Evolutionary conservation across 2,797 vertebrate species (phyloP).

Genomic region (Schizothorax lantsangensis): DNA sequence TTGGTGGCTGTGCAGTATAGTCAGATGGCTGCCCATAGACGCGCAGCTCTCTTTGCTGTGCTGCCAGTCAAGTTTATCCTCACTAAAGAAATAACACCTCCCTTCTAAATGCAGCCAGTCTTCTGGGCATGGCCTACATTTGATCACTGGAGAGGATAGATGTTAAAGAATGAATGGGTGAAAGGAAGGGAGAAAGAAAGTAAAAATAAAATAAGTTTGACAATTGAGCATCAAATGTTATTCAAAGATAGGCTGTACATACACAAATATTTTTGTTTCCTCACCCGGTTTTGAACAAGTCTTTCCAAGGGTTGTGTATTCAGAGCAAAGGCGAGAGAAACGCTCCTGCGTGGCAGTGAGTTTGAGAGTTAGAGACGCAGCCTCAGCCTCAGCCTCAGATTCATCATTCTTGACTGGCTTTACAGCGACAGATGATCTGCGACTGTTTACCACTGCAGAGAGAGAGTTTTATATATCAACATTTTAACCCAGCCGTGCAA

Average conservation of each 20-base stretch:
- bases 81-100: conserved; percentile 69
- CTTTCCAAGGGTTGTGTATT: conserved; percentile 61
- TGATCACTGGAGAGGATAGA: conserved; percentile 50
- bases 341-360: conserved; percentile 55
- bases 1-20: conserved; percentile 63
- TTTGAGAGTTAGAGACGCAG: conserved; percentile 50
- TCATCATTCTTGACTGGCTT: background rate
- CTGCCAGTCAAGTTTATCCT: conserved; percentile 66
- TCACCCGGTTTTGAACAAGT: conserved; percentile 67
- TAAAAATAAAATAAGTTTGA: background rate
- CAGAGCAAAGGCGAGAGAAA: conserved; percentile 60
- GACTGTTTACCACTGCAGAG: conserved; percentile 67
- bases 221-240: background rate
- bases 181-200: background rate
- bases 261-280: background rate
- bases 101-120: conserved; percentile 59
- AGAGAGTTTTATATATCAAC: conserved; percentile 39
- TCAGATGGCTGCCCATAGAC: conserved; percentile 61
- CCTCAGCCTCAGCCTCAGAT: conserved; percentile 17
- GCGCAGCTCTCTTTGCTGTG: conserved; percentile 63
- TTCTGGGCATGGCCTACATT: conserved; percentile 68
- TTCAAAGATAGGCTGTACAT: background rate
- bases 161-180: background rate
- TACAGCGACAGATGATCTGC: conserved; percentile 40
- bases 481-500: background rate